A percentile compares a stretch with the other conserved stretches of the same genome.
phyloP scores from a whole-genome alignment of 92 coral and sea anemone genomes.

The Phenganax marumi region DNA sequence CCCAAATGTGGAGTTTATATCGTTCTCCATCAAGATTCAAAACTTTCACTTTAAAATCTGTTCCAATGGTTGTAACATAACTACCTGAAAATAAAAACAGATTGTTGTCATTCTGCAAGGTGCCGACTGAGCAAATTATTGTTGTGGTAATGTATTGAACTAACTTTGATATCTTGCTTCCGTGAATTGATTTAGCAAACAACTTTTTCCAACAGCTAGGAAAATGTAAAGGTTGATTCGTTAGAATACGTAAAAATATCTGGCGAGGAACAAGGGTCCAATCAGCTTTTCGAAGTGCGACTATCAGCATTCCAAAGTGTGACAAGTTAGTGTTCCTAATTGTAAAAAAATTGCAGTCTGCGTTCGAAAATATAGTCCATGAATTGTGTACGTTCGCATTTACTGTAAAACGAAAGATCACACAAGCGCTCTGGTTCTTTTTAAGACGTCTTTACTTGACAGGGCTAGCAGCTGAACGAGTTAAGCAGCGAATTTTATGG shows the following conservation, averaged over 20 bases:
- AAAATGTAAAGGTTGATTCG: neutral
- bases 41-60: constrained; percentile 28
- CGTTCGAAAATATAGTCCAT: too few species aligned
- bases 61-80: constrained; percentile 40
- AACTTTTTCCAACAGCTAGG: constrained; percentile 34
- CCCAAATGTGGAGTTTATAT: constrained; percentile 42
- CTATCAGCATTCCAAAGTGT: too few species aligned
- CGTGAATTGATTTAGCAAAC: constrained; percentile 32
- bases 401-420: too few species aligned
- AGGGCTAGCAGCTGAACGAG: too few species aligned
- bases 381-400: too few species aligned
- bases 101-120: neutral
- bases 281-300: too few species aligned
- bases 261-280: neutral
- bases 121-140: neutral
- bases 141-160: neutral
- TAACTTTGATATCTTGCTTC: constrained; percentile 20
- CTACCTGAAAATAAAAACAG: neutral
- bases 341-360: too few species aligned
- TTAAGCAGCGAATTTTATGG: too few species aligned
- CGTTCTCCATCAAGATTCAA: constrained; percentile 30
- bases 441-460: too few species aligned
- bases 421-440: too few species aligned
- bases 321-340: too few species aligned
- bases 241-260: neutral